Percentiles rank a stretch among this genome's conserved stretches.
phyloP scores from a whole-genome alignment of 2,888 invertebrate genomes.

The Myopa testacea region DNA sequence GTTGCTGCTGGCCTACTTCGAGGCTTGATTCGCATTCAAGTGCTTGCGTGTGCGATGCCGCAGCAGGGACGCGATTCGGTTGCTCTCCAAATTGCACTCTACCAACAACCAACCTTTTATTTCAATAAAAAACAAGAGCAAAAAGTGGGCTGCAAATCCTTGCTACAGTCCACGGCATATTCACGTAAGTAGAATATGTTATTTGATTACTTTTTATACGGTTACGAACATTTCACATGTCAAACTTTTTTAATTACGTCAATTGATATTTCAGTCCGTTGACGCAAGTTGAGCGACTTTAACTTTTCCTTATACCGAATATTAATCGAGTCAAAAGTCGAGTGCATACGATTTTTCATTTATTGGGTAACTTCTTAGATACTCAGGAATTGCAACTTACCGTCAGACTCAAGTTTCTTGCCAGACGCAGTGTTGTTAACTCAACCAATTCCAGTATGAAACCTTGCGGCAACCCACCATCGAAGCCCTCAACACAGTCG shows the following conservation, averaged over 20 bases:
- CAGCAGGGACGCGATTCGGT: not conserved
- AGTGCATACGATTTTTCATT: not conserved
- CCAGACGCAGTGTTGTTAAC: conserved; percentile 74
- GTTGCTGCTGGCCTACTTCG: conserved; percentile 10
- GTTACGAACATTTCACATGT: not conserved
- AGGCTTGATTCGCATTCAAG: not conserved
- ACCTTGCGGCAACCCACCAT: conserved; percentile 87
- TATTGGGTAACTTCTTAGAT: not conserved
- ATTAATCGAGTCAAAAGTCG: too few relatives aligned
- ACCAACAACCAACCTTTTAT: not conserved
- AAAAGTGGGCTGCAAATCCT: not conserved
- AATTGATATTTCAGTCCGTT: conserved; percentile 42
- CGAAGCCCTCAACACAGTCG: conserved; percentile 88
- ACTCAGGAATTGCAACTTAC: conserved; percentile 55
- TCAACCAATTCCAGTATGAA: conserved; percentile 86
- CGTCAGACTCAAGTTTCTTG: conserved; percentile 64
- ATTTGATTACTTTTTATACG: conserved; percentile 5
- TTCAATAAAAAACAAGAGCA: not conserved
- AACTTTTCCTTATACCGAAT: conserved; percentile 1
- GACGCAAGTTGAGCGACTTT: not conserved
- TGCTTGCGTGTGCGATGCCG: not conserved
- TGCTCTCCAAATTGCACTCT: not conserved
- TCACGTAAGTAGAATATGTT: not conserved
- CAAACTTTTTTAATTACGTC: conserved; percentile 51
- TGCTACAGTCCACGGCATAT: not conserved